A percentile compares a stretch with the other conserved stretches of the same genome.
phyloP scores from a whole-genome alignment of 2,113 vertebrate genomes.

The Carassius carassius region DNA sequence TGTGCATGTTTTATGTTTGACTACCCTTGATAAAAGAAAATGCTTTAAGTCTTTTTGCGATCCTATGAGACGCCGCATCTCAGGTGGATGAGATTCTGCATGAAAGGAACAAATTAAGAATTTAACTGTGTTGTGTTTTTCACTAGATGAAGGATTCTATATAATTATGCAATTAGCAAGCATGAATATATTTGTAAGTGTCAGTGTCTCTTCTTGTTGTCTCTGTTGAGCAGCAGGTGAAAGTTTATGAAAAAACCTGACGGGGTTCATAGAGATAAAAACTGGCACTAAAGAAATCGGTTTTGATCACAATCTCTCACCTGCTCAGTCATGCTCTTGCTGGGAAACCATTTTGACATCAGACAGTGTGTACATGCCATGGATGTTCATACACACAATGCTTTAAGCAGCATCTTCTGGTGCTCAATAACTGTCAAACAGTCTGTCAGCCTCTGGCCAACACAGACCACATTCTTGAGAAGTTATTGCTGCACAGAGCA shows the following conservation, averaged over 20 bases:
- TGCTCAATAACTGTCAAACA: constrained; percentile 21
- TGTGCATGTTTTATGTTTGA: constrained; percentile 19
- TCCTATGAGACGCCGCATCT: not conserved
- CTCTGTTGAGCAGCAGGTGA: not conserved
- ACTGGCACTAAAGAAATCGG: not conserved
- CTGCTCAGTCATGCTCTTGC: not conserved
- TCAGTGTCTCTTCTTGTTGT: not conserved
- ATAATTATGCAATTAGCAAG: not conserved
- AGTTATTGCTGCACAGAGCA: not conserved
- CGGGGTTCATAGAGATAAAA: not conserved
- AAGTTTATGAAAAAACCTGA: not conserved
- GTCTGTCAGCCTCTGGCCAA: not conserved
- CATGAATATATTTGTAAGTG: not conserved
- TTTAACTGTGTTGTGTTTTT: not conserved
- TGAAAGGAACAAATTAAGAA: not conserved
- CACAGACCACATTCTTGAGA: constrained; percentile 20
- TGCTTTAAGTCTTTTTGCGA: not conserved
- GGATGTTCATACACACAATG: not conserved
- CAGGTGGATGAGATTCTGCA: not conserved
- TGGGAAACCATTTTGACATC: constrained; percentile 24
- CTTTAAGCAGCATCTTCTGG: not conserved
- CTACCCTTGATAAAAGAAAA: not conserved
- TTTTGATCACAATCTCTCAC: constrained; percentile 7
- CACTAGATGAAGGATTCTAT: not conserved
- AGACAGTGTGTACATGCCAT: not conserved